Base-by-base conservation (phyloP, 1,140 invertebrate species). In the Sipha flava region DNA sequence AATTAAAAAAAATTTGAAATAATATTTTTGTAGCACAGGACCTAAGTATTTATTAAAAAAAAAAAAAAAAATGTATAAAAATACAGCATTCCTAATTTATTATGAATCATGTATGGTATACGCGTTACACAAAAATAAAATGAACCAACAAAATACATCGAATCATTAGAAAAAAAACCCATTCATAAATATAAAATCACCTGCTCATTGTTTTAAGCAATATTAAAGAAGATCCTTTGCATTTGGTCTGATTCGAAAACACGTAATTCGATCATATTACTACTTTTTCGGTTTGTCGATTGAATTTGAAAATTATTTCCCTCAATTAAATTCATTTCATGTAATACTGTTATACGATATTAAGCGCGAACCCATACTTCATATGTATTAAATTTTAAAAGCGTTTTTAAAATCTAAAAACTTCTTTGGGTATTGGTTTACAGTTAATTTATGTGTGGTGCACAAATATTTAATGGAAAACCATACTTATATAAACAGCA, bases 401-500 rank as follows among this genome's bases (percentile, higher is more conserved):
- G 40, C n/a, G 43, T 70, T 47, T 47, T n/a, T 47, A 70, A 70
- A 70, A 45, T 23, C 31, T 70, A 3, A 47, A 68, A 70, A 70
- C 66, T 70, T 70, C 26, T 70, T 1, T 16, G 3, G 7, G 21
- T 29, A 18, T 70, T 14, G 14, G 66, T n/a, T 70, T n/a, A 45
- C 66, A n/a, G 66, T 70, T 70, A 29, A 70, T 70, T 70, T 70
- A 45, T 47, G 23, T 29, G 16, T 10, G 6, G 2, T n/a, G 16
- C 23, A 47, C 66, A 26, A 70, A 70, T 70, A 70, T 70, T 70
- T 70, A 47, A 70, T 70, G 43, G 66, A 45, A 45, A 26, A 7
- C 64, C 37, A 21, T n/a, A n/a, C n/a, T n/a, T n/a, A n/a, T n/a
- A n/a, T 16, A 68, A 26, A 40, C 12, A 66, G 43, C 64, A 40